Percentiles rank a stretch among this genome's conserved stretches.
Evolutionary conservation across 2,113 vertebrate genomes (phyloP).

Genomic region (Apodemus sylvaticus): DNA sequence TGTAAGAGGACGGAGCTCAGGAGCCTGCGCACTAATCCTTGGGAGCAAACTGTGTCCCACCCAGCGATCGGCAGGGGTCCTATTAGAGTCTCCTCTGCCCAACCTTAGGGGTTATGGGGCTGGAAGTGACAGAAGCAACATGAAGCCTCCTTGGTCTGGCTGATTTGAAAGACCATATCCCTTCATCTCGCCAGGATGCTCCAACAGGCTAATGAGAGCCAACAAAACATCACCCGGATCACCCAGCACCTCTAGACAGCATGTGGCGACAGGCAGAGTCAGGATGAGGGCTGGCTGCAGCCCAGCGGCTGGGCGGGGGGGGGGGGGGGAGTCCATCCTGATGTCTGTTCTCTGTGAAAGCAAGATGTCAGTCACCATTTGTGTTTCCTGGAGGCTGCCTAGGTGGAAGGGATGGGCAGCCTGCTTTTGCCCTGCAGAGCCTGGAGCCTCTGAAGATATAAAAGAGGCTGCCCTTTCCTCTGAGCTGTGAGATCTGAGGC

Average conservation of each 20-base stretch:
- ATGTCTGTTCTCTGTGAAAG: slow-evolving; percentile 44
- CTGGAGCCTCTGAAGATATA: background rate
- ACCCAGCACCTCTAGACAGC: background rate
- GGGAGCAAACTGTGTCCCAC: background rate
- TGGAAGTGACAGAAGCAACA: slow-evolving; percentile 11
- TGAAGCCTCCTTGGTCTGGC: slow-evolving; percentile 31
- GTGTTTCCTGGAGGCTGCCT: background rate
- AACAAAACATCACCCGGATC: background rate
- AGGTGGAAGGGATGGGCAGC: background rate
- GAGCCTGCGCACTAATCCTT: background rate
- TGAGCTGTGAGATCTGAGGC: background rate
- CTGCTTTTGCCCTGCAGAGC: background rate
- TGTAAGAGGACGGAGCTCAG: fast-evolving
- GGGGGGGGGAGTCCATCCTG: background rate
- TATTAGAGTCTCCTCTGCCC: background rate
- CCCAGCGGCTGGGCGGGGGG: background rate
- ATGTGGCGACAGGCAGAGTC: background rate
- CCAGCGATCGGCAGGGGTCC: background rate
- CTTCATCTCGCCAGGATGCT: slow-evolving; percentile 50
- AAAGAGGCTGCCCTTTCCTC: slow-evolving; percentile 2
- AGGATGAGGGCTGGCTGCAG: background rate
- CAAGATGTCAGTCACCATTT: background rate
- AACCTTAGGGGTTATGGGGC: background rate
- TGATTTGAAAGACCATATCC: slow-evolving; percentile 39
- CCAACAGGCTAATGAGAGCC: slow-evolving; percentile 1